Conservation (phyloP, 2,888 invertebrate species). For the Atrina japonica region DNA sequence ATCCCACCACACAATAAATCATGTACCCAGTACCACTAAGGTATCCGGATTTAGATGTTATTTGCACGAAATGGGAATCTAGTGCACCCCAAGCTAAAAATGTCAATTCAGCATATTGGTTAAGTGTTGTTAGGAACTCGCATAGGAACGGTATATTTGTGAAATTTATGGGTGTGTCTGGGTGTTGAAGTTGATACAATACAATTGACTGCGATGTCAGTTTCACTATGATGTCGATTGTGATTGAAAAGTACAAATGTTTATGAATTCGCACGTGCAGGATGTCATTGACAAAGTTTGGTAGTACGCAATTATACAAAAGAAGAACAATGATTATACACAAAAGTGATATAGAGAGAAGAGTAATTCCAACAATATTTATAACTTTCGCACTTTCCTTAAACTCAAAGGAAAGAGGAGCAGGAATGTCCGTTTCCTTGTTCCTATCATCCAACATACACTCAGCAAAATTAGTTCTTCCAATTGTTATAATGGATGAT, state of each 20-base stretch:
- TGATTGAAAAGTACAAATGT: constrained; percentile 41
- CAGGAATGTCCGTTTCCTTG: background rate
- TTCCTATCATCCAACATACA: constrained; percentile 31
- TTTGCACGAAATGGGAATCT: constrained; percentile 40
- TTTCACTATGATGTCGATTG: constrained; percentile 36
- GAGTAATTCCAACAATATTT: constrained; percentile 29
- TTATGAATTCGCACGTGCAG: constrained; percentile 42
- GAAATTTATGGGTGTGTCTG: background rate
- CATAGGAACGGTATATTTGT: constrained; percentile 37
- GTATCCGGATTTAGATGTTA: constrained; percentile 32
- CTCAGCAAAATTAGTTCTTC: constrained; percentile 27
- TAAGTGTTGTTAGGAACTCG: constrained; percentile 36
- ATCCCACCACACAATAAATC: constrained; percentile 47
- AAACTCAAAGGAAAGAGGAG: background rate
- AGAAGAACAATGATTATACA: constrained; percentile 32
- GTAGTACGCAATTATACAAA: constrained; percentile 39
- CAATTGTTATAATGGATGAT: constrained; percentile 28
- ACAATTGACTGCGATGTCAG: constrained; percentile 30
- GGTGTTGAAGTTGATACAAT: constrained; percentile 15
- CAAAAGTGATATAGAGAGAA: constrained; percentile 42
- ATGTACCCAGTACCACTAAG: constrained; percentile 41
- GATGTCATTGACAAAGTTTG: constrained; percentile 32
- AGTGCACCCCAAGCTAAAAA: constrained; percentile 45
- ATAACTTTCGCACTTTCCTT: background rate
- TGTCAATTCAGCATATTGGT: constrained; percentile 33